A percentile compares a stretch with the other conserved stretches of the same genome.
Evolutionary conservation across 2,888 invertebrate species (phyloP).

Genomic region (Synergus gifuensis): DNA sequence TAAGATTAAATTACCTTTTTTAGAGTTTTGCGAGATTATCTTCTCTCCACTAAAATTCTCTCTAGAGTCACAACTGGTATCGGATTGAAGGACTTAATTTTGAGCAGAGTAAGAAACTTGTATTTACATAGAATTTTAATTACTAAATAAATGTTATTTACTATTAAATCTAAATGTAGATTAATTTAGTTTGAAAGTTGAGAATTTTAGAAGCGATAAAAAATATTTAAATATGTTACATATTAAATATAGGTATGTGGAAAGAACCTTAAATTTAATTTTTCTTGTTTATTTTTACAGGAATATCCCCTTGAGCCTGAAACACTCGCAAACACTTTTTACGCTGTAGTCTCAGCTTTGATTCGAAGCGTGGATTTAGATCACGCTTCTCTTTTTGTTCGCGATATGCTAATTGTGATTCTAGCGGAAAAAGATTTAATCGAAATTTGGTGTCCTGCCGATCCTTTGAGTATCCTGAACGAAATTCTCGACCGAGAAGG

Average conservation of each 20-base stretch:
- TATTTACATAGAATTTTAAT: not conserved
- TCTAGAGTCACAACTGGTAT: conserved; percentile 86
- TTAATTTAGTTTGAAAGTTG: no score
- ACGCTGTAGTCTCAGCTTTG: conserved; percentile 90
- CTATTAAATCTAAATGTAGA: no score
- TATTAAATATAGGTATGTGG: no score
- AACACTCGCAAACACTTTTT: conserved; percentile 86
- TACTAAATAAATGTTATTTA: no score
- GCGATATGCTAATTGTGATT: conserved; percentile 92
- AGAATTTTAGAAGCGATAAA: no score
- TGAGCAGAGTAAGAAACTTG: conserved; percentile 83
- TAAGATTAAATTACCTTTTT: conserved; percentile 55
- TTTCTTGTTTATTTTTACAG: conserved; percentile 76
- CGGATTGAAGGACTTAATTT: conserved; percentile 90
- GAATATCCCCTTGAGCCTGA: conserved; percentile 84
- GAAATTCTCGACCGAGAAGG: conserved; percentile 82
- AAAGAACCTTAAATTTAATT: no score
- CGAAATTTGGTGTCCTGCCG: conserved; percentile 89
- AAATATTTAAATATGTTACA: no score
- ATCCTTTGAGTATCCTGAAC: conserved; percentile 87
- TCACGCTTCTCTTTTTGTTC: conserved; percentile 86
- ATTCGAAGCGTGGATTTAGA: conserved; percentile 83
- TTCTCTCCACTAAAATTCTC: conserved; percentile 84
- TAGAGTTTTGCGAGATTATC: conserved; percentile 82
- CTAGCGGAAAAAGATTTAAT: conserved; percentile 91